Evolutionary conservation across 2,888 invertebrate species (phyloP).

Genomic region (Nomada goodeniana): DNA sequence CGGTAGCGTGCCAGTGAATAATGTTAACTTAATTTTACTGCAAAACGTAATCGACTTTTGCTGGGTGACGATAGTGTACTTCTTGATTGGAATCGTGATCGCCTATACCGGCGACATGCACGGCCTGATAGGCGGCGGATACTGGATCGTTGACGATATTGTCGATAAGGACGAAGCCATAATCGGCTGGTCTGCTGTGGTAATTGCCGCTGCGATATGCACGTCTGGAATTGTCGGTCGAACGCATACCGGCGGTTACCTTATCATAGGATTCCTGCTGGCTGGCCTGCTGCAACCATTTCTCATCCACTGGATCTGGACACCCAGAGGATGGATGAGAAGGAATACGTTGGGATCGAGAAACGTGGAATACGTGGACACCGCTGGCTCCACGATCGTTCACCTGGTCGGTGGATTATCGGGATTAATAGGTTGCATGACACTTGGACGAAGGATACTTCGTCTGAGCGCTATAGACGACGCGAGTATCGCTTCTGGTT

Average conservation of each 20-base stretch:
- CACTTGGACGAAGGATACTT: conserved; percentile 80
- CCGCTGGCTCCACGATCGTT: conserved; percentile 77
- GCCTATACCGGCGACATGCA: conserved; percentile 76
- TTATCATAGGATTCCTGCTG: conserved; percentile 72
- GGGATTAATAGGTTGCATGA: conserved; percentile 77
- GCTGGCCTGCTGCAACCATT: conserved; percentile 79
- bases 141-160: conserved; percentile 72
- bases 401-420: conserved; percentile 79
- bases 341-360: conserved; percentile 63
- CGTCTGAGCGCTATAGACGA: conserved; percentile 79
- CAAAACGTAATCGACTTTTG: conserved; percentile 81
- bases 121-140: conserved; percentile 73
- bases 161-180: conserved; percentile 73
- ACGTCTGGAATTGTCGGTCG: conserved; percentile 79
- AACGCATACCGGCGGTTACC: conserved; percentile 75
- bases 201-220: conserved; percentile 79
- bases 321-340: conserved; percentile 79
- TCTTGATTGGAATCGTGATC: conserved; percentile 77
- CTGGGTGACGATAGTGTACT: conserved; percentile 76
- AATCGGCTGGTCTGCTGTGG: conserved; percentile 77
- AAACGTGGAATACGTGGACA: conserved; percentile 77
- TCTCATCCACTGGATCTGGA: conserved; percentile 82
- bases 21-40: conserved; percentile 81
- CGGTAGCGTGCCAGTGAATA: conserved; percentile 80
- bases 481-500: conserved; percentile 78